A percentile compares a stretch with the other conserved stretches of the same genome.
Evolutionary conservation across 2,888 invertebrate species (phyloP).

Genomic region (Amorpha juglandis): DNA sequence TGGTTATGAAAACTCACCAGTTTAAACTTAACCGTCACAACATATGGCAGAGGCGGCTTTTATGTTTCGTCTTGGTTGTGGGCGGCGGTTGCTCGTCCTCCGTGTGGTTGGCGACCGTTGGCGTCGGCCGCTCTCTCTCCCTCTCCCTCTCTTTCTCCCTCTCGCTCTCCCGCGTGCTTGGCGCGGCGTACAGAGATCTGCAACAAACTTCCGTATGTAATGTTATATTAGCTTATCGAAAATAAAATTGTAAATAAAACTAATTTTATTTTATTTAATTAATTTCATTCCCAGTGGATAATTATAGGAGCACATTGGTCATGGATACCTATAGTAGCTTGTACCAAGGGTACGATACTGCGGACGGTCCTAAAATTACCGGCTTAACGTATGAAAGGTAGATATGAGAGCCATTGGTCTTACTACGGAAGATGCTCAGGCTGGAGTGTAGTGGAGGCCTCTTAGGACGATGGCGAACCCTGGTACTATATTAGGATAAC

Average conservation of each 20-base stretch:
- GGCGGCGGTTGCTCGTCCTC: constrained; percentile 40
- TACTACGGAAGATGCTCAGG: no score
- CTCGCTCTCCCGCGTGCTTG: constrained; percentile 64
- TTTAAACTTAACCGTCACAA: constrained; percentile 82
- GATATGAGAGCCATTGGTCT: no score
- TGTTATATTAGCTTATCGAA: constrained; percentile 57
- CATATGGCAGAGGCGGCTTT: constrained; percentile 76
- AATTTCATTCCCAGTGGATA: no score
- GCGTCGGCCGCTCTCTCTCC: constrained; percentile 45
- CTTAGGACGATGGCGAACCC: no score
- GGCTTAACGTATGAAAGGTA: no score
- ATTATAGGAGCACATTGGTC: no score
- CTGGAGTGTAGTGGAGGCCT: no score
- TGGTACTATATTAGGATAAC: no score
- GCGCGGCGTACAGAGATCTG: constrained; percentile 80
- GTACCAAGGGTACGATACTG: no score
- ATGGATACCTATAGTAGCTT: no score
- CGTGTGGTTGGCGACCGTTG: constrained; percentile 45
- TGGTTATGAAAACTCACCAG: constrained; percentile 73
- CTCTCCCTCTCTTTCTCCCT: constrained; percentile 55
- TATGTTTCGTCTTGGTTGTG: constrained; percentile 63
- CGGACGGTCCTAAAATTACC: no score
- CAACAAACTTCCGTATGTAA: constrained; percentile 72
- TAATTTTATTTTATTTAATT: neutral
- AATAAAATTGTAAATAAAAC: constrained; percentile 32